Percentiles rank a stretch among this genome's conserved stretches.
These are phyloP conservation scores for Aurelia sp. DNA, from an alignment of 30 jellyfish, hydroid and myxozoan species.

Conservation along the genomic window DNA sequence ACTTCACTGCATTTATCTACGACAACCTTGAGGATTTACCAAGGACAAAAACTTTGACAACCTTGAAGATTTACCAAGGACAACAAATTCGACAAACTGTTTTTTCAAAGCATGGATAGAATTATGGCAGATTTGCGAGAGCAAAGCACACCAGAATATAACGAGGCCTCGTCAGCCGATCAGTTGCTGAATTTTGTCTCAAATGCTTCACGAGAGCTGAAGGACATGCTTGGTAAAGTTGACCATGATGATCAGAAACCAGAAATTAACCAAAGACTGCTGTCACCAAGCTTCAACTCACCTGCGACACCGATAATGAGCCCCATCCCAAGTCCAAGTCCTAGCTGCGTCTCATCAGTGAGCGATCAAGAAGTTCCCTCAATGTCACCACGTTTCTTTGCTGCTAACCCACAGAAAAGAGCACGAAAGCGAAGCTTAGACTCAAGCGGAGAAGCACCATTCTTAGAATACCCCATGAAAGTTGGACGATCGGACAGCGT, in stretches of 20 bases:
- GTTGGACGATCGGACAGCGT: constrained; percentile 66
- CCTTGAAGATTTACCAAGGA: neutral
- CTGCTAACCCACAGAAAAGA: constrained; percentile 34
- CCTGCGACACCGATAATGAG: constrained; percentile 53
- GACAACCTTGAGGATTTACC: neutral
- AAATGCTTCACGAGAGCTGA: constrained; percentile 65
- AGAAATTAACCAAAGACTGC: neutral
- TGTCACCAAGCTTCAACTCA: constrained; percentile 9
- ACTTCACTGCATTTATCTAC: neutral
- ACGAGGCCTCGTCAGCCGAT: constrained; percentile 17
- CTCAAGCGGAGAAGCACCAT: constrained; percentile 38
- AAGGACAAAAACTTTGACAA: neutral
- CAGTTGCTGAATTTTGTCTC: constrained; percentile 60
- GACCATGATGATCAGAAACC: constrained; percentile 10
- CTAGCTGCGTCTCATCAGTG: constrained; percentile 58
- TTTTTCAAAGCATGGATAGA: neutral
- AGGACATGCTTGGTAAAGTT: constrained; percentile 63
- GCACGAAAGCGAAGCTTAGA: constrained; percentile 54
- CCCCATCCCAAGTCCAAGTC: constrained; percentile 71
- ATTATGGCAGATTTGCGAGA: constrained; percentile 39
- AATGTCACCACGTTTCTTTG: constrained; percentile 63
- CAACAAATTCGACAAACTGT: neutral
- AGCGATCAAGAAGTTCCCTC: constrained; percentile 77
- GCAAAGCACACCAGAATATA: neutral
- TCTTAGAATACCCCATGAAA: constrained; percentile 32